These are phyloP conservation scores for Craterocephalus amniculus DNA, from an alignment of 2,797 vertebrate genomes.

Conservation along the genomic window DNA sequence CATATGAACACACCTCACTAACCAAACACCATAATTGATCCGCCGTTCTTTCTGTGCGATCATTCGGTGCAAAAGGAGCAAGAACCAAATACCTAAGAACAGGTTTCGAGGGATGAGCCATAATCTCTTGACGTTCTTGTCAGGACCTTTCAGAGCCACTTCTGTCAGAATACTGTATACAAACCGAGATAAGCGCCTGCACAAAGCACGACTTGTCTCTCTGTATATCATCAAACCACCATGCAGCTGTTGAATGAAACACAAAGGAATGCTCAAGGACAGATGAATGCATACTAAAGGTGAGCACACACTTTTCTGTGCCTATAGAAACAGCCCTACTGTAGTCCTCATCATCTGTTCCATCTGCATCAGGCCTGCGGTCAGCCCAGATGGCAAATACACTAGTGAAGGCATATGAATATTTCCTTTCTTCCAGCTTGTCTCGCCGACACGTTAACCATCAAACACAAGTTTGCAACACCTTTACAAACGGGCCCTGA, in stretches of 20 bases:
- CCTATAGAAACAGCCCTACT: slow-evolving; percentile 62
- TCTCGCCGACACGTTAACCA: background rate
- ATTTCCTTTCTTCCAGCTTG: slow-evolving; percentile 14
- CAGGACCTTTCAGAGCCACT: slow-evolving; percentile 34
- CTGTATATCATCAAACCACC: slow-evolving; percentile 50
- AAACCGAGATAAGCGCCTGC: slow-evolving; percentile 30
- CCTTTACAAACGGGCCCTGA: slow-evolving; percentile 8
- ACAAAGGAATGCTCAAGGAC: slow-evolving; percentile 49
- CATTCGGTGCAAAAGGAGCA: slow-evolving; percentile 32
- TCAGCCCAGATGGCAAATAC: slow-evolving; percentile 46
- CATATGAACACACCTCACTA: slow-evolving; percentile 59
- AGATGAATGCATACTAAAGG: slow-evolving; percentile 16
- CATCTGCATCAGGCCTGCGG: slow-evolving; percentile 46
- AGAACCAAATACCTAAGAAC: slow-evolving; percentile 66
- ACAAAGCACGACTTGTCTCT: slow-evolving; percentile 23
- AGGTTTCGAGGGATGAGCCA: slow-evolving; percentile 66
- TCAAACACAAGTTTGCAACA: slow-evolving; percentile 17
- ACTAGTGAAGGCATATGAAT: slow-evolving; percentile 15
- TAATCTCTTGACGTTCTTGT: slow-evolving; percentile 37
- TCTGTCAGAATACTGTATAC: slow-evolving; percentile 1
- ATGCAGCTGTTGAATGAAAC: slow-evolving; percentile 21
- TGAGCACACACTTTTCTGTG: slow-evolving; percentile 7
- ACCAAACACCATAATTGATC: slow-evolving; percentile 61
- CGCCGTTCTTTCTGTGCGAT: slow-evolving; percentile 43
- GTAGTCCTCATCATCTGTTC: slow-evolving; percentile 52